A percentile compares a stretch with the other conserved stretches of the same genome.
phyloP scores from a whole-genome alignment of 2,888 invertebrate species.

The Galeruca laticollis region DNA sequence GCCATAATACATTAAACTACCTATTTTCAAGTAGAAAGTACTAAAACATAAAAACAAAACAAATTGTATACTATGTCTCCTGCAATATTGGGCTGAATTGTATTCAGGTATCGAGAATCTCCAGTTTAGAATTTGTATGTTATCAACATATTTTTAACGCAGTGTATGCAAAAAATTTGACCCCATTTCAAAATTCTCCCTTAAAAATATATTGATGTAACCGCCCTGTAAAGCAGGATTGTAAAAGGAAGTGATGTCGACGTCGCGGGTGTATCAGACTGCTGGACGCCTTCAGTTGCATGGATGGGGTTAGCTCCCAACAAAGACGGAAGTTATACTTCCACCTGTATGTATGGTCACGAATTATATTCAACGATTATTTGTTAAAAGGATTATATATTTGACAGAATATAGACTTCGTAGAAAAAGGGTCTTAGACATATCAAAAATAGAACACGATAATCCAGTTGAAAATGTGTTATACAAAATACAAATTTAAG shows the following conservation, averaged over 20 bases:
- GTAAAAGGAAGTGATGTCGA: conserved; percentile 18
- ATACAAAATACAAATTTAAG: no score
- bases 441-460: no score
- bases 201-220: background rate
- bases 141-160: no score
- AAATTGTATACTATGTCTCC: no score
- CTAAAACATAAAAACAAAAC: no score
- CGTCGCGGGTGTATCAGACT: conserved; percentile 14
- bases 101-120: no score
- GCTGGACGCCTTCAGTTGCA: conserved; percentile 13
- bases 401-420: background rate
- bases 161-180: background rate
- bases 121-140: no score
- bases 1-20: no score
- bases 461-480: no score
- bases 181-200: background rate
- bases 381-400: background rate
- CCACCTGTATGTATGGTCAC: conserved; percentile 18
- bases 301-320: background rate
- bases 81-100: no score
- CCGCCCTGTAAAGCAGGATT: background rate
- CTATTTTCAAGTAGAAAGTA: no score
- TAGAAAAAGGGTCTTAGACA: no score
- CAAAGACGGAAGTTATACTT: conserved; percentile 4
- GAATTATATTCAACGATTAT: background rate